A percentile compares a stretch with the other conserved stretches of the same genome.
Evolutionary conservation across 2,797 vertebrate species (phyloP).

Genomic region (Pristis pectinata): DNA sequence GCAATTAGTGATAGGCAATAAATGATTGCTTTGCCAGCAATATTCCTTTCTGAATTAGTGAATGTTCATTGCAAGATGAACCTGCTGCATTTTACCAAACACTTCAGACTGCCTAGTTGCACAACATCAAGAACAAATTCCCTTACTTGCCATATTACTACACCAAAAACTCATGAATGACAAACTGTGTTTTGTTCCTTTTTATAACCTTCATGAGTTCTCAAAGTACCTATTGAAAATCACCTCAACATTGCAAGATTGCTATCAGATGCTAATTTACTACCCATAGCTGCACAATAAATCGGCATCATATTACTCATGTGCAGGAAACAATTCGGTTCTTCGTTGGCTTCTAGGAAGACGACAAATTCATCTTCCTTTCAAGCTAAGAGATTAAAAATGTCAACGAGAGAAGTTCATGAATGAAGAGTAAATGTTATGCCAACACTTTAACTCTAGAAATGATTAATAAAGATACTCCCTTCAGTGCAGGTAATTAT

Average conservation of each 20-base stretch:
- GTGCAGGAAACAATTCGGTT: not conserved
- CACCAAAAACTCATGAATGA: not conserved
- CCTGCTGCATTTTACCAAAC: too few relatives aligned
- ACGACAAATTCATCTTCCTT: not conserved
- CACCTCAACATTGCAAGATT: not conserved
- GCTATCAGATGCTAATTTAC: not conserved
- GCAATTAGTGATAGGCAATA: too few relatives aligned
- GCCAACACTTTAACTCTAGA: not conserved
- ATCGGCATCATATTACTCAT: not conserved
- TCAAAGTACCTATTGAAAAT: not conserved
- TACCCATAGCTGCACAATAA: not conserved
- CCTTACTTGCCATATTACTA: too few relatives aligned
- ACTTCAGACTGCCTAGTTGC: too few relatives aligned
- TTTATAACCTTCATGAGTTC: not conserved
- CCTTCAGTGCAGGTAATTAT: not conserved
- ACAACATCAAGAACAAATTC: too few relatives aligned
- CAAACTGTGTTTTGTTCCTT: not conserved
- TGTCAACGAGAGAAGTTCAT: not conserved
- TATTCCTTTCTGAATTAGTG: too few relatives aligned
- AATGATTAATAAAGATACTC: not conserved
- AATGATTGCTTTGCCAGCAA: too few relatives aligned
- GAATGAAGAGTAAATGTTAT: not conserved
- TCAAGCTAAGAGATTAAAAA: not conserved
- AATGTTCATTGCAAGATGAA: too few relatives aligned
- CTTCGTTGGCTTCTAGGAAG: not conserved